phyloP scores from a whole-genome alignment of 2,797 vertebrate species.

The Scolopax rusticola region DNA sequence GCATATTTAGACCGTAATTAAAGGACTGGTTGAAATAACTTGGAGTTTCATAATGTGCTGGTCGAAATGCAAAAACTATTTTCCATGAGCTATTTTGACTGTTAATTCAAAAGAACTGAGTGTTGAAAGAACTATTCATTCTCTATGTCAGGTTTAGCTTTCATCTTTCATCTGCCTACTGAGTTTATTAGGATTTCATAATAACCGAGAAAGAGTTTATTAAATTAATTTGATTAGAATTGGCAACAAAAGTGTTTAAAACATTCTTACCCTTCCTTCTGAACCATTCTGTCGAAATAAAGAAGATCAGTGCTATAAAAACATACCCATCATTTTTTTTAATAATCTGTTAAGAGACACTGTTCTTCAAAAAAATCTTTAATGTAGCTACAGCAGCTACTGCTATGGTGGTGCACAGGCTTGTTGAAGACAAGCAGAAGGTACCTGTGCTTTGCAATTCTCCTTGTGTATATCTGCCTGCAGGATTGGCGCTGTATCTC shows the following conservation, averaged over 20 bases:
- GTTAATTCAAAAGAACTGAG: neutral
- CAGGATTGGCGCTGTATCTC: neutral
- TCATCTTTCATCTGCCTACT: neutral
- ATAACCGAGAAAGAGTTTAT: neutral
- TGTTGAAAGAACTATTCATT: neutral
- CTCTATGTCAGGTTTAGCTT: neutral
- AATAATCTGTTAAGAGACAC: neutral
- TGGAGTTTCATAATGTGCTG: neutral
- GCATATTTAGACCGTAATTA: neutral
- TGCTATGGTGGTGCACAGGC: neutral
- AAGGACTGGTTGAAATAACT: neutral
- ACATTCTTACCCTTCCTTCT: neutral
- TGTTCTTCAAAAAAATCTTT: neutral
- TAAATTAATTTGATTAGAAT: neutral
- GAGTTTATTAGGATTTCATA: neutral
- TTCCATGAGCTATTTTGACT: neutral
- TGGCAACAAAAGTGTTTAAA: neutral
- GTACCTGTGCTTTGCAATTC: neutral
- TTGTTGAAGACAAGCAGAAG: neutral
- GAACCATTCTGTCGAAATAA: neutral
- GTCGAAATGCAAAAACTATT: neutral
- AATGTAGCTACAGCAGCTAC: neutral
- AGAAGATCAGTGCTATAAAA: neutral
- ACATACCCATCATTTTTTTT: neutral
- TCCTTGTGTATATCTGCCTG: neutral